These are phyloP conservation scores for Pithys albifrons DNA, from an alignment of 2,113 vertebrate genomes.

Conservation along the genomic window DNA sequence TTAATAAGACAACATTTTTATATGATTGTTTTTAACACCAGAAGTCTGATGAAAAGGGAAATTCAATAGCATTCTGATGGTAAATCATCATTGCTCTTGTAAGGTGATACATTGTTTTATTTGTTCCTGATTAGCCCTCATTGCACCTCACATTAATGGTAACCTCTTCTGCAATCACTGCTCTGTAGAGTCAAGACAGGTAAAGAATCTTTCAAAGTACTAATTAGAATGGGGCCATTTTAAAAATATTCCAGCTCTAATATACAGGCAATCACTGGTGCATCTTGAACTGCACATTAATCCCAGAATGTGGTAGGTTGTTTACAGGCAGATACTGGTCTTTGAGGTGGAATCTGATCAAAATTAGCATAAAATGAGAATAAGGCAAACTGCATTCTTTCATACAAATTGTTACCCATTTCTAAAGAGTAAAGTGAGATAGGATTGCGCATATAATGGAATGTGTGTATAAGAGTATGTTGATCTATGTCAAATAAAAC, in stretches of 20 bases:
- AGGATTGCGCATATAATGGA: not conserved
- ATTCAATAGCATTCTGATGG: not conserved
- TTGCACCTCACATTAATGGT: not conserved
- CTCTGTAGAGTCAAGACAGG: not conserved
- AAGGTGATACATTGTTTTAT: not conserved
- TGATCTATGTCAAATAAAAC: not conserved
- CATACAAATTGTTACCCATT: not conserved
- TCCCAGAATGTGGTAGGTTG: not conserved
- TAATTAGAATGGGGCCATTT: slow-evolving; percentile 11
- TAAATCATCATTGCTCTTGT: slow-evolving; percentile 3
- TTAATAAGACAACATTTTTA: not conserved
- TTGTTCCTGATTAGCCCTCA: slow-evolving; percentile 1
- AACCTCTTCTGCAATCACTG: not conserved
- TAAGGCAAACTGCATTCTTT: not conserved
- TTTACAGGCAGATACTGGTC: not conserved
- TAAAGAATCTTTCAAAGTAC: not conserved
- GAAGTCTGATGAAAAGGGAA: not conserved
- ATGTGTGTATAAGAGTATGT: not conserved
- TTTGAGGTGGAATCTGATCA: not conserved
- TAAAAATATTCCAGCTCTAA: not conserved
- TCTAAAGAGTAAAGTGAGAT: not conserved
- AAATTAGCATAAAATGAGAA: not conserved
- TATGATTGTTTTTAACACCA: not conserved
- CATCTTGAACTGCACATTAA: not conserved
- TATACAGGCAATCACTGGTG: not conserved